phyloP scores from a whole-genome alignment of 2,888 invertebrate species.

The Dione juno region DNA sequence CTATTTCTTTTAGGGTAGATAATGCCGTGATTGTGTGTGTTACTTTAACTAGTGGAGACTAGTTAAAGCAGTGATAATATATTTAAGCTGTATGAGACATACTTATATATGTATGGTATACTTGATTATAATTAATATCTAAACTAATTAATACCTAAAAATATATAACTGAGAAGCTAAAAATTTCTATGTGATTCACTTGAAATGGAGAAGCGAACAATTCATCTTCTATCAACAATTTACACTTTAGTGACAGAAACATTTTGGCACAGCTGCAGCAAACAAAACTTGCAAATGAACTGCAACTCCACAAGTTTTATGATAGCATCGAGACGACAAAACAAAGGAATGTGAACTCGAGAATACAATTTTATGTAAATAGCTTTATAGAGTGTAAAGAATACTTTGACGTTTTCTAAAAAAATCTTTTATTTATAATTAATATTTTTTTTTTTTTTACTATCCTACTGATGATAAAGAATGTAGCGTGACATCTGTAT shows the following conservation, averaged over 20 bases:
- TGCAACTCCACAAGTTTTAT: conserved; percentile 36
- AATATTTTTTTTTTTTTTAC: background rate
- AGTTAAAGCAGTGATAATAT: no score
- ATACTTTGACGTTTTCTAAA: background rate
- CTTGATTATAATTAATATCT: background rate
- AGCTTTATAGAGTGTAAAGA: conserved; percentile 1
- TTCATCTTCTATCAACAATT: conserved; percentile 27
- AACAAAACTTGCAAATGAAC: conserved; percentile 38
- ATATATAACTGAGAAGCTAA: background rate
- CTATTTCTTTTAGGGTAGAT: no score
- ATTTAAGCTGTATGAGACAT: no score
- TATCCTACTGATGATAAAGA: no score
- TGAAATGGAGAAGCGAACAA: conserved; percentile 21
- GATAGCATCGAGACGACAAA: conserved; percentile 27
- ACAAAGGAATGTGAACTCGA: conserved; percentile 24
- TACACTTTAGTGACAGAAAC: conserved; percentile 26
- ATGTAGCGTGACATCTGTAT: no score
- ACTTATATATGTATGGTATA: no score
- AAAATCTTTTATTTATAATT: background rate
- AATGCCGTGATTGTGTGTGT: no score
- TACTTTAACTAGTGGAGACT: no score
- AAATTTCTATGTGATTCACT: background rate
- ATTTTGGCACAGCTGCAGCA: conserved; percentile 37
- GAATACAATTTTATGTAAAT: conserved; percentile 22
- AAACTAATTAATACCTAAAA: background rate